phyloP scores from a whole-genome alignment of 2,113 vertebrate genomes.

The Ellobius talpinus region DNA sequence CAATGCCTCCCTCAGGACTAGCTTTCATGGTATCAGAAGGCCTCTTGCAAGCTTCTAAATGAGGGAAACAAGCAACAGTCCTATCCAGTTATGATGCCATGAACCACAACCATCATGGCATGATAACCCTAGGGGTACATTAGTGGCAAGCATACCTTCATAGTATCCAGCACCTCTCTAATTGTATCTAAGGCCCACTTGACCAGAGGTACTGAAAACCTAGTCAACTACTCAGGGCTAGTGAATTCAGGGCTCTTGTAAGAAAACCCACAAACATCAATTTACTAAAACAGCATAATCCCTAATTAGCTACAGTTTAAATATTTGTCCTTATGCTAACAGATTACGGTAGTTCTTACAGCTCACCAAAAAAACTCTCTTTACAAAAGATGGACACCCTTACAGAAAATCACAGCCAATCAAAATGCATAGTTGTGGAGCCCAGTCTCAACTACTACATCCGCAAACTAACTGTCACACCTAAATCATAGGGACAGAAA shows the following conservation, averaged over 20 bases:
- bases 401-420: background rate
- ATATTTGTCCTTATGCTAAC: background rate
- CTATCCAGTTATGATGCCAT: background rate
- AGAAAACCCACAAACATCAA: background rate
- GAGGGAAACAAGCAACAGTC: background rate
- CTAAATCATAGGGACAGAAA: background rate
- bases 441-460: background rate
- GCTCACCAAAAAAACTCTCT: background rate
- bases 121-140: background rate
- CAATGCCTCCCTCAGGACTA: background rate
- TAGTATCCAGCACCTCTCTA: background rate
- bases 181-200: background rate
- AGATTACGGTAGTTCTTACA: background rate
- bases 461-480: background rate
- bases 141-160: background rate
- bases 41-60: background rate
- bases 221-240: background rate
- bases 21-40: background rate
- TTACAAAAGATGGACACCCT: background rate
- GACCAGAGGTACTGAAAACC: background rate
- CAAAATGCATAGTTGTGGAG: background rate
- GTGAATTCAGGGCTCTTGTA: background rate
- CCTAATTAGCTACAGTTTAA: background rate
- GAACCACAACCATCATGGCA: background rate
- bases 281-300: background rate